Evolutionary conservation across 1,140 invertebrate species (phyloP).

Genomic region (Myzus persicae): DNA sequence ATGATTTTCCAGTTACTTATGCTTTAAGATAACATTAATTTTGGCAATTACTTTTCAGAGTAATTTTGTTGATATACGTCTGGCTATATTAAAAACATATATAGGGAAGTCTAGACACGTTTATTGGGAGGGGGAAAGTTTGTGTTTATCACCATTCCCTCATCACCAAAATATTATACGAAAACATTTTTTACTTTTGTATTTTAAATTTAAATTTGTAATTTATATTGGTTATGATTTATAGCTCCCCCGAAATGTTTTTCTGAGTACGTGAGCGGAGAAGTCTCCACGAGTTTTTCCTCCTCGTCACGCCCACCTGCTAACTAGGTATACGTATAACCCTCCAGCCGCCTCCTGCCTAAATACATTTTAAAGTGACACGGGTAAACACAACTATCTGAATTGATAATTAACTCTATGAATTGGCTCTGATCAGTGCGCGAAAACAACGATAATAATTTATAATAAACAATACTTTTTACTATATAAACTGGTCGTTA

Average conservation of each 20-base stretch:
- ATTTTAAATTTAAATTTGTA: neutral
- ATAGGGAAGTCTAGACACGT: no score
- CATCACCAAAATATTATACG: neutral
- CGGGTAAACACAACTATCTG: neutral
- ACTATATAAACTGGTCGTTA: no score
- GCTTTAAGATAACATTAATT: no score
- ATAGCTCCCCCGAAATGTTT: neutral
- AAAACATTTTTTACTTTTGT: neutral
- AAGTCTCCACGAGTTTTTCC: neutral
- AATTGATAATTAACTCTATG: neutral
- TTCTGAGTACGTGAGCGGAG: neutral
- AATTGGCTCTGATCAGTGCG: neutral
- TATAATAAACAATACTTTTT: no score
- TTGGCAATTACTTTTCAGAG: no score
- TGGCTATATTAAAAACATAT: no score
- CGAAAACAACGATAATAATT: neutral
- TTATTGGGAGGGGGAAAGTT: no score
- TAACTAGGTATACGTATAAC: no score
- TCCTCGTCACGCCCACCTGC: neutral
- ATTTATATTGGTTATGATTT: slow-evolving; percentile 10
- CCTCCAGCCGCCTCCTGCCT: neutral
- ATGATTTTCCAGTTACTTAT: no score
- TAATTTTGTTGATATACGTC: neutral
- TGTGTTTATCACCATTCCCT: neutral
- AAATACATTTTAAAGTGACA: neutral